These are phyloP conservation scores for Xanthorhoe spadicearia DNA, from an alignment of 2,888 invertebrate species.

Conservation along the genomic window DNA sequence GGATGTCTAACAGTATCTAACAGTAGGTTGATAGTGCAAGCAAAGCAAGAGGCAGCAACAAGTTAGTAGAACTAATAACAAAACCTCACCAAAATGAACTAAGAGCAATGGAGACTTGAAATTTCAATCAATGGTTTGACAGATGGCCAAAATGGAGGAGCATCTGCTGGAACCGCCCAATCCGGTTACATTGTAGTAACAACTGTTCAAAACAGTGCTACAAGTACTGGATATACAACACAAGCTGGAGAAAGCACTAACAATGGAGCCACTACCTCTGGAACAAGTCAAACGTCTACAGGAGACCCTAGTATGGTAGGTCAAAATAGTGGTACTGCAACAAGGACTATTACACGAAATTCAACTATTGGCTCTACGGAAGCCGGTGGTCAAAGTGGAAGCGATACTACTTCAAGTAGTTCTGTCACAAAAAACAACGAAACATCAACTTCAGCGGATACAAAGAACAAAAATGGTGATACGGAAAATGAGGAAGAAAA, in stretches of 20 bases:
- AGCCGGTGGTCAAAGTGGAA: background rate
- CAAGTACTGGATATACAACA: background rate
- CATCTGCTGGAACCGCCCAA: background rate
- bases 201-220: background rate
- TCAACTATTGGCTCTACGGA: background rate
- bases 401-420: background rate
- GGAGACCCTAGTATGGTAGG: no score
- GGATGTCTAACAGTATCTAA: background rate
- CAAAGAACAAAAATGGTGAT: constrained; percentile 2
- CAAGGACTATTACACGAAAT: background rate
- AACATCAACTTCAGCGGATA: background rate
- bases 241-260: background rate
- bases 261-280: no score
- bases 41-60: background rate
- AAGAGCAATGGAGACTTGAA: background rate
- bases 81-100: background rate
- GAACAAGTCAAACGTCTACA: background rate
- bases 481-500: background rate
- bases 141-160: background rate
- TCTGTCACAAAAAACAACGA: background rate
- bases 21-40: background rate
- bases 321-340: no score
- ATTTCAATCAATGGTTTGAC: background rate
- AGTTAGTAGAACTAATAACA: background rate
- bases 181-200: background rate